phyloP scores from a whole-genome alignment of 1,140 invertebrate genomes.

The Portunus trituberculatus region DNA sequence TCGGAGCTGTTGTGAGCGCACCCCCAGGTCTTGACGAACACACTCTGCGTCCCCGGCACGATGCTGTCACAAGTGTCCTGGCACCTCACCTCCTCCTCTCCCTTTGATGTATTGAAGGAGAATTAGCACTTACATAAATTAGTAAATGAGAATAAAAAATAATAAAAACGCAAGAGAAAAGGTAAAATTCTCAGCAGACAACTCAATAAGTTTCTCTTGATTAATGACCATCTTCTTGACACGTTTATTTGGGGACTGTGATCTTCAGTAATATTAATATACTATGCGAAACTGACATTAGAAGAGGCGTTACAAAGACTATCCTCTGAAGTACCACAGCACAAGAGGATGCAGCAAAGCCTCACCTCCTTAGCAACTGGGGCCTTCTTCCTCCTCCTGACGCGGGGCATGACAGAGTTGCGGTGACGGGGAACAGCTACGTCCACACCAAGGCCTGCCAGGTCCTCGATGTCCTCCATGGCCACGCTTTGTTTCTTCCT shows the following conservation, averaged over 20 bases:
- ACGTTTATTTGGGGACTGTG: too few species aligned
- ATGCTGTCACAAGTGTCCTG: constrained; percentile 81
- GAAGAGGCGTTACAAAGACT: too few species aligned
- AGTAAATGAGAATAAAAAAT: background rate
- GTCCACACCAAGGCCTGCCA: constrained; percentile 53
- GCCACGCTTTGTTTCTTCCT: background rate
- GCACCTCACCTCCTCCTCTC: constrained; percentile 32
- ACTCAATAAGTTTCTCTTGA: too few species aligned
- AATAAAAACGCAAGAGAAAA: background rate
- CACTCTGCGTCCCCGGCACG: constrained; percentile 93
- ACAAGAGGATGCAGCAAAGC: background rate
- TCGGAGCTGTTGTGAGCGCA: constrained; percentile 94
- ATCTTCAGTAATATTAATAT: too few species aligned
- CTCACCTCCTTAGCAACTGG: background rate
- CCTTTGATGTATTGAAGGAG: background rate
- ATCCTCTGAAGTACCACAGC: too few species aligned
- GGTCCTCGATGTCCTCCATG: constrained; percentile 71
- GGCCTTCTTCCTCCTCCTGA: constrained; percentile 40
- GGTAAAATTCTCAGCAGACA: too few species aligned
- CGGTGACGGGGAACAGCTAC: constrained; percentile 32
- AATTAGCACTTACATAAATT: background rate
- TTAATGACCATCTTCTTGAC: too few species aligned
- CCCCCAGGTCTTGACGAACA: constrained; percentile 98
- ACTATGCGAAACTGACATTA: too few species aligned
- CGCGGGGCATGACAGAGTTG: constrained; percentile 68